Conservation (phyloP, 2,113 vertebrate genomes). For the Aptenodytes patagonicus region DNA sequence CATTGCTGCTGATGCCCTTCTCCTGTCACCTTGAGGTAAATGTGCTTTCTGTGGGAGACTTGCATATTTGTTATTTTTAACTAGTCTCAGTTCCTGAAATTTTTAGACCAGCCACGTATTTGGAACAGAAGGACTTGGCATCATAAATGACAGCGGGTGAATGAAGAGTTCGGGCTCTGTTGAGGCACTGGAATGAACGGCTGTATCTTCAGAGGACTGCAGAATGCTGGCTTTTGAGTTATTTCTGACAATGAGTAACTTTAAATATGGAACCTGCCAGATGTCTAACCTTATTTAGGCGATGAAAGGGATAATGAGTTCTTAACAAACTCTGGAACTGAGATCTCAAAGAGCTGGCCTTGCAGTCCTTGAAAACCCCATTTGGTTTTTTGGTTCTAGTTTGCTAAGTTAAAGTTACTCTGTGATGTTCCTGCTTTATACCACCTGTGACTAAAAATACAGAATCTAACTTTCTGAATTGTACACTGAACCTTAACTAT, state of each 20-base stretch:
- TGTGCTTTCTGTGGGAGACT: neutral
- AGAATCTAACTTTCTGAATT: neutral
- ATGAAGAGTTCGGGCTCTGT: neutral
- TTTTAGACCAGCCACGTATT: neutral
- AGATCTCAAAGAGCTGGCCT: neutral
- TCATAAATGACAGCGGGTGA: neutral
- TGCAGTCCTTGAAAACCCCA: neutral
- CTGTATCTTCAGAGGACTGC: neutral
- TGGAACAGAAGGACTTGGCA: neutral
- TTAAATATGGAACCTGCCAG: constrained; percentile 7
- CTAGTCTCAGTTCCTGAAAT: neutral
- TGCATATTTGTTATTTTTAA: neutral
- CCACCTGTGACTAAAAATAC: neutral
- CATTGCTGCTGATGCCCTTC: neutral
- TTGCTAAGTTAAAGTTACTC: neutral
- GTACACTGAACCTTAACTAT: neutral
- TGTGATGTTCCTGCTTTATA: neutral
- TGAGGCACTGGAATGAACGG: neutral
- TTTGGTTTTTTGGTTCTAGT: neutral
- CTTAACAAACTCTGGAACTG: neutral
- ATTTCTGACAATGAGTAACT: neutral
- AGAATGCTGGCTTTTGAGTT: neutral
- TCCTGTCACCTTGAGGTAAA: neutral
- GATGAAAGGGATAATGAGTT: neutral
- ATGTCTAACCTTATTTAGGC: neutral